Base-by-base conservation (phyloP, 2,797 vertebrate species). In the Muraenolepis orangiensis region DNA sequence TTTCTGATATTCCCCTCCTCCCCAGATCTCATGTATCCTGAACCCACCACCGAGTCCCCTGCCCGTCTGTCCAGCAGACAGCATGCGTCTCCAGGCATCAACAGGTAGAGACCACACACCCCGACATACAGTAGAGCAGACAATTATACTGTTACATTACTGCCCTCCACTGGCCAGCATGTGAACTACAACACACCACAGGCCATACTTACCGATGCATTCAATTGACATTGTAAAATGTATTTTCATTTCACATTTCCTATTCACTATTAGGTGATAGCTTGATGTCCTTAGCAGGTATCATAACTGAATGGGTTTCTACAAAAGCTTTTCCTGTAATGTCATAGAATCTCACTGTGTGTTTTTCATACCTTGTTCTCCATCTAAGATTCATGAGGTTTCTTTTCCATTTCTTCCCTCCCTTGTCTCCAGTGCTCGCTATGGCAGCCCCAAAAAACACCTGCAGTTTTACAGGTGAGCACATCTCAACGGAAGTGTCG, bases 401-500 rank as follows among this genome's bases (percentile, higher is more conserved):
- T n/a, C 29, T n/a, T 26, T 85, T 91, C 73, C 88, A 81, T 90
- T 75, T 84, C 76, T 74, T 91, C 92, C n/a, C n/a, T n/a, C n/a
- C n/a, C n/a, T n/a, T 93, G 71, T 86, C 91, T 86, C 84, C 92
- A 95, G 95, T 72, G 94, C 94, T 86, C 94, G 94, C 74, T 96
- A 95, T 86, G 95, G 95, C 88, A 96, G 95, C 88, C 95, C 95
- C 88, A 95, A 96, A 91, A 93, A 94, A 79, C 95, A 95, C 85
- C 94, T 95, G 82, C 95, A 95, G 91, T 95, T 96, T 86, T 96
- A 96, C 93, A 96, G 95, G 95, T 96, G 95, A 93, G 74, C 18
- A 23, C 71, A 78, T 70, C 73, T 36, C n/a, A n/a, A n/a, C n/a
- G n/a, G n/a, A n/a, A n/a, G n/a, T n/a, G n/a, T n/a, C n/a, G n/a